These are phyloP conservation scores for Tipula helvola DNA, from an alignment of 2,888 invertebrate species.

Conservation along the genomic window DNA sequence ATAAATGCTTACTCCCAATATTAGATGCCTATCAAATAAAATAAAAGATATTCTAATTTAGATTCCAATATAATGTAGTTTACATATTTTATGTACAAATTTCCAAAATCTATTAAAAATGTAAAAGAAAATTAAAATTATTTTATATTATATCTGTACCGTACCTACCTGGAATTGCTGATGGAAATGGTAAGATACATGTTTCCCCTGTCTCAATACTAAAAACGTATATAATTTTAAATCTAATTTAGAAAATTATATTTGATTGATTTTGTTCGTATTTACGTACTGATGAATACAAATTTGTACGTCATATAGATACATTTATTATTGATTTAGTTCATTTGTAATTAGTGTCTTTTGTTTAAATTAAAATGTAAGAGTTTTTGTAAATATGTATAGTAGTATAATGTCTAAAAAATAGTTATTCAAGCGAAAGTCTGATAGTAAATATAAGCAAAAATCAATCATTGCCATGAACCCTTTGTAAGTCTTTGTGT, in stretches of 20 bases:
- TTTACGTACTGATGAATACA: background rate
- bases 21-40: background rate
- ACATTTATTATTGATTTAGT: background rate
- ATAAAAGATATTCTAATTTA: background rate
- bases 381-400: background rate
- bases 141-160: background rate
- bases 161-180: background rate
- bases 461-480: background rate
- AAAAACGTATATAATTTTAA: background rate
- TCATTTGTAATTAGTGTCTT: background rate
- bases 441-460: background rate
- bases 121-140: background rate
- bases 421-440: no score
- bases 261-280: background rate
- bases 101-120: background rate
- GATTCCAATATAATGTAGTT: background rate
- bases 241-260: background rate
- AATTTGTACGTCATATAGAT: background rate
- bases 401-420: no score
- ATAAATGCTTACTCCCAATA: background rate
- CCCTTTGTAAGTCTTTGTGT: background rate
- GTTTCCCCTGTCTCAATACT: background rate
- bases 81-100: background rate
- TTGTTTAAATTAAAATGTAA: background rate
- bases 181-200: background rate